Percentiles rank a stretch among this genome's conserved stretches.
These are phyloP conservation scores for Lycodopsis pacificus DNA, from an alignment of 2,797 vertebrate genomes.

Conservation along the genomic window DNA sequence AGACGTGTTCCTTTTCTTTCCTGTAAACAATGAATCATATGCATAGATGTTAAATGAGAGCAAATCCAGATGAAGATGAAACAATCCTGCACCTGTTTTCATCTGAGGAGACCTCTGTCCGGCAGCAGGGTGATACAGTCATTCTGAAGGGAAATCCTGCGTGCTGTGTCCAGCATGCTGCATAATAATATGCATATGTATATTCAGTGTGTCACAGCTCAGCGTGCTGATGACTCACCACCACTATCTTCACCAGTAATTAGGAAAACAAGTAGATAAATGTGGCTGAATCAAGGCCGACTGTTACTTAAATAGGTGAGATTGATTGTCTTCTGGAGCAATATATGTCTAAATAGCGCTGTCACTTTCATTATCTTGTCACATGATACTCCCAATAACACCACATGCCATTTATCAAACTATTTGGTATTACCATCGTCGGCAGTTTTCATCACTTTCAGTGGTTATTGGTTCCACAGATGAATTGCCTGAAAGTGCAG, in stretches of 20 bases:
- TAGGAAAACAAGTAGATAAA: constrained; percentile 6
- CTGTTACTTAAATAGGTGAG: constrained; percentile 8
- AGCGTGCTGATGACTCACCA: constrained; percentile 1
- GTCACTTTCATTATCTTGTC: constrained; percentile 27
- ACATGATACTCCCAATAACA: constrained; percentile 25
- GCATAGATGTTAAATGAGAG: constrained; percentile 24
- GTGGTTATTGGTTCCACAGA: constrained; percentile 28
- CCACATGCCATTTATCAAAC: constrained; percentile 20
- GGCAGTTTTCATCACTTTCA: constrained; percentile 24
- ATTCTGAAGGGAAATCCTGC: neutral
- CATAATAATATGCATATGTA: neutral
- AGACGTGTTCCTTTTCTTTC: constrained; percentile 7
- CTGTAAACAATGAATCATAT: constrained; percentile 24
- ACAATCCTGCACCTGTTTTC: neutral
- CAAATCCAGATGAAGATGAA: constrained; percentile 13
- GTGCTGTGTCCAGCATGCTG: no score
- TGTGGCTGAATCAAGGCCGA: neutral
- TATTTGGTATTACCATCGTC: neutral
- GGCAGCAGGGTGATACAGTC: neutral
- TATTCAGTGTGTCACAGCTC: neutral
- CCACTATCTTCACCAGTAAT: constrained; percentile 1
- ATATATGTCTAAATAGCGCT: neutral
- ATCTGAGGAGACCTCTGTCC: neutral
- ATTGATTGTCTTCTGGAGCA: constrained; percentile 4
- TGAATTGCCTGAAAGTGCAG: constrained; percentile 26